Conservation (phyloP, 2,113 vertebrate genomes). For the Chionis minor region DNA sequence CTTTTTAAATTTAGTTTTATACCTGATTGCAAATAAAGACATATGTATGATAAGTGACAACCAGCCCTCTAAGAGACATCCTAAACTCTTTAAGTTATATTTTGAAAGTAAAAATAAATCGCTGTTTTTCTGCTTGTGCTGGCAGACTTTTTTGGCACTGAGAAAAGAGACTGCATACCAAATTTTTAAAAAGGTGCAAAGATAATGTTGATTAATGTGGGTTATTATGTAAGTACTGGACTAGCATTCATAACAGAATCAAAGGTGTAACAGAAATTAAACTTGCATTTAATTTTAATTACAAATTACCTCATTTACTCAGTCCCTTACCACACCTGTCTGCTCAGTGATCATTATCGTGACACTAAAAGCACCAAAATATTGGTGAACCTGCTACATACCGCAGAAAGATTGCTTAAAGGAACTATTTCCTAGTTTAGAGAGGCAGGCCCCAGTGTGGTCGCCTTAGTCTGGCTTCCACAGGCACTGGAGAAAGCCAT, state of each 20-base stretch:
- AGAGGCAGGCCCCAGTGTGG: neutral
- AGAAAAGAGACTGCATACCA: neutral
- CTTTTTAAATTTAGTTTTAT: conserved; percentile 49
- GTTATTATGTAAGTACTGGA: conserved; percentile 36
- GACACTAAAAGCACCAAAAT: neutral
- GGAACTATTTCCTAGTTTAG: neutral
- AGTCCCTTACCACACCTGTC: neutral
- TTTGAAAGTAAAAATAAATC: neutral
- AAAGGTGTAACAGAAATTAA: conserved; percentile 56
- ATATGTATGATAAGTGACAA: neutral
- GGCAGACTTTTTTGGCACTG: neutral
- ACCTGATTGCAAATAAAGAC: conserved; percentile 30
- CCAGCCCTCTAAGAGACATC: neutral
- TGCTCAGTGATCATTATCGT: neutral
- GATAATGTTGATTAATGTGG: conserved; percentile 49
- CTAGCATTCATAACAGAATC: conserved; percentile 46
- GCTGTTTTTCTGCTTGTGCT: neutral
- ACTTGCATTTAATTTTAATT: conserved; percentile 56
- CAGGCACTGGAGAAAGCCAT: neutral
- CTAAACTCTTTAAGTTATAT: neutral
- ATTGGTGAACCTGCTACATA: neutral
- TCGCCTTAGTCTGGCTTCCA: neutral
- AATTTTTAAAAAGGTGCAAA: neutral
- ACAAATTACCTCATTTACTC: neutral
- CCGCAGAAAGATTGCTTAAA: neutral